Evolutionary conservation across 2,113 vertebrate genomes (phyloP), one percentile per base, ranked within the genome.

Genomic region (Phalacrocorax brasilianus): DNA sequence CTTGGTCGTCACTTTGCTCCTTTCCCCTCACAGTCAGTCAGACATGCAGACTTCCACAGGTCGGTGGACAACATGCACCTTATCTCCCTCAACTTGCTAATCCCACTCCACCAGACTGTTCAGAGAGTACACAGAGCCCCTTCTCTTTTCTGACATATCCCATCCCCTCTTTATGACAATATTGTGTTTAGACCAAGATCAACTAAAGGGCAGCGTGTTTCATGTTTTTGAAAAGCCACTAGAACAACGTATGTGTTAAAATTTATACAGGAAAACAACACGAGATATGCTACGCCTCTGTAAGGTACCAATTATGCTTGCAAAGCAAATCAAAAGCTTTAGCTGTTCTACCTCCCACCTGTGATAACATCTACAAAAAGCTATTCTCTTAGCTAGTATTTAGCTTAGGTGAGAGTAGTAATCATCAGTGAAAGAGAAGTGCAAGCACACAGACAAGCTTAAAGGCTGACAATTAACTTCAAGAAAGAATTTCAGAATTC

Each of bases 251-350:
- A 16, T 8, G n/a, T 22, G 15, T 63, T 95, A 61, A 75, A 28
- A 47, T 91, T 85, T 65, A 40, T 24, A 53, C 38, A 91, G 50
- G 49, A 68, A 93, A 92, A 88, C 49, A 89, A 56, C 66, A 30
- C 12, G 49, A 90, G 27, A 75, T 56, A 52, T 1, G 16, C 76
- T 66, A 61, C 70, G 33, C 44, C 35, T 87, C 91, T 76, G 62
- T 27, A 92, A 92, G 62, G 86, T 89, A 87, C 40, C 45, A 92
- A 92, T 91, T 95, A 89, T 22, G 50, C 49, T 58, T 50, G 32
- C 73, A 92, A 85, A 93, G 55, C 19, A 87, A 93, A 82, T 45
- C 2, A 32, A 93, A 91, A 95, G 91, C 86, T 91, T 84, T 58
- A 76, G 80, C 58, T 85, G 52, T 53, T 84, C 53, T 81, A 13